These are phyloP conservation scores for Ruditapes philippinarum DNA, from an alignment of 1,140 invertebrate genomes.

Conservation along the genomic window DNA sequence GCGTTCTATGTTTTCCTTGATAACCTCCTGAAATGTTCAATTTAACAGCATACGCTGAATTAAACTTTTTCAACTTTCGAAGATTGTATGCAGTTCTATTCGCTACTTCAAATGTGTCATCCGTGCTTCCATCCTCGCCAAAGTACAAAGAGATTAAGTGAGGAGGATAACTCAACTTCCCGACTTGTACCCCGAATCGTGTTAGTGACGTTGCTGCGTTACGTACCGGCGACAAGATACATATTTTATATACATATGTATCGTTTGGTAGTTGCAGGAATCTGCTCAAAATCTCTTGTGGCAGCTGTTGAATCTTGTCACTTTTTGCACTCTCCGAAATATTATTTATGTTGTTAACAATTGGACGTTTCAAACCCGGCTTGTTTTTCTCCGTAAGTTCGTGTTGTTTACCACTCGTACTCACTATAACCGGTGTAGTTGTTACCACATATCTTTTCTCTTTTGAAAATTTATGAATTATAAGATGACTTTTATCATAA, in stretches of 20 bases:
- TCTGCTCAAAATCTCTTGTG: conserved; percentile 56
- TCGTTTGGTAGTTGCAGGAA: conserved; percentile 62
- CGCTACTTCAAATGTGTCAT: conserved; percentile 74
- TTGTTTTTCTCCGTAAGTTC: no score
- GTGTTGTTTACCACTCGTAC: no score
- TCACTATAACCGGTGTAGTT: no score
- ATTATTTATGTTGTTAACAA: conserved; percentile 70
- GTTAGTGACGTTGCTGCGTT: conserved; percentile 73
- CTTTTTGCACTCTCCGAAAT: conserved; percentile 72
- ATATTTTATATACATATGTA: conserved; percentile 64
- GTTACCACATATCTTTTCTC: no score
- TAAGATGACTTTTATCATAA: no score
- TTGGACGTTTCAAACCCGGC: no score
- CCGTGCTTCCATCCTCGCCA: conserved; percentile 82
- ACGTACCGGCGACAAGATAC: conserved; percentile 82
- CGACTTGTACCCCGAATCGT: conserved; percentile 71
- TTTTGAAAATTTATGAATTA: no score
- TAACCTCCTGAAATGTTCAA: conserved; percentile 73
- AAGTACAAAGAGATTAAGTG: conserved; percentile 79
- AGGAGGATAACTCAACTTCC: conserved; percentile 79
- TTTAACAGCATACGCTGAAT: conserved; percentile 65
- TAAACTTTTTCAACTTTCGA: conserved; percentile 64
- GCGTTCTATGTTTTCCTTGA: conserved; percentile 56
- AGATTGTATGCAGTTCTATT: conserved; percentile 69
- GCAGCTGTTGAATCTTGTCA: conserved; percentile 68